Evolutionary conservation across 2,113 vertebrate species (phyloP), one percentile per base, ranked within the genome.

Genomic region (Sturnira hondurensis): DNA sequence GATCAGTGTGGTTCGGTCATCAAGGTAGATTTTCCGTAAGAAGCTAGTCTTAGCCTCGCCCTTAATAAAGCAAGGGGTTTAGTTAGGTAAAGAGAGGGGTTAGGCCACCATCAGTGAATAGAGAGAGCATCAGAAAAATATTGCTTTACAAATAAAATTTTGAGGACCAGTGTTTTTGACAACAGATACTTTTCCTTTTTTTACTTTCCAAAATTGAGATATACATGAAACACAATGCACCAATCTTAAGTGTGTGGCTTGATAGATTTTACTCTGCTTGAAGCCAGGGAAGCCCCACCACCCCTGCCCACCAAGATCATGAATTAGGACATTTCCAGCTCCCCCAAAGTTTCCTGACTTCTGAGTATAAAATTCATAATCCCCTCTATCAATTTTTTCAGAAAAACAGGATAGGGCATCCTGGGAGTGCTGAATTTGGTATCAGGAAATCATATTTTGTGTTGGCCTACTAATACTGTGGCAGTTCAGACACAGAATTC

Each of bases 71-170:
- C 33, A 38, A 0, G 58, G n/a, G 58, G 47, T 70, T 81, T 84
- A 61, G 15, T 38, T 77, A 31, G 45, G 47, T 14, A 68, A 20
- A 36, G 28, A 70, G 24, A 24, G 81, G 8, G 22, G 22, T 17
- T 33, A 56, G 36, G 8, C 33, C 20, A 17, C 67, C 43, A 50
- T n/a, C 41, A 88, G 43, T 1, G 15, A 94, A 36, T 7, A 77
- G 31, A 88, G 58, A 41, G 33, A 81, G 36, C 3, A 41, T 93
- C 20, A 33, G 31, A 63, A 84, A 93, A 88, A 78, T 81, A 85
- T 0, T 73, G 12, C 10, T 71, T 9, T 73, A 38, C 33, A 86
- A 77, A 84, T 63, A 67, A 68, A 56, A 77, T 65, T 52, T 73
- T 65, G n/a, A 94, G 61, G 68, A 36, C 9, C 31, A 33, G 4